Percentiles rank a stretch among this genome's conserved stretches.
phyloP scores from a whole-genome alignment of 2,113 vertebrate species.

The Falco punctatus region DNA sequence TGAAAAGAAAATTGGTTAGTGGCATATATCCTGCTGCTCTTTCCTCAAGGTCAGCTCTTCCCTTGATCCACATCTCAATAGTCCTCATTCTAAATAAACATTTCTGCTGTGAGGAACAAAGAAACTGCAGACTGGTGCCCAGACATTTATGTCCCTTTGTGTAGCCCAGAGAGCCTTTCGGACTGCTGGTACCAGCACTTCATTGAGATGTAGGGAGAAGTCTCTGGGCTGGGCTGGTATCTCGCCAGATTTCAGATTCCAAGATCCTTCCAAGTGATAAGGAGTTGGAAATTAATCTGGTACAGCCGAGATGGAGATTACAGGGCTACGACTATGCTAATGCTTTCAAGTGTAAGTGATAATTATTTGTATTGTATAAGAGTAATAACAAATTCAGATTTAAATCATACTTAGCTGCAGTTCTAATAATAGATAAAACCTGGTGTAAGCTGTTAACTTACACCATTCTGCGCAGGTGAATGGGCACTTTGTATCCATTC shows the following conservation, averaged over 20 bases:
- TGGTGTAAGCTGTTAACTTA: not conserved
- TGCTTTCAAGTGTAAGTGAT: not conserved
- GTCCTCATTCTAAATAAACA: not conserved
- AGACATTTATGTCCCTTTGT: not conserved
- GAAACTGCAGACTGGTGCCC: not conserved
- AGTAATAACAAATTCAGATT: not conserved
- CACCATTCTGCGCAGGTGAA: not conserved
- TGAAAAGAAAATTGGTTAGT: not conserved
- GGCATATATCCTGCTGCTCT: not conserved
- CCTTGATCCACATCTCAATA: not conserved
- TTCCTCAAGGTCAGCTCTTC: not conserved
- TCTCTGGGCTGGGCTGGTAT: not conserved
- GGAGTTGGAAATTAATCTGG: slow-evolving; percentile 3
- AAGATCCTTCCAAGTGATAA: not conserved
- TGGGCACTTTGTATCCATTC: not conserved
- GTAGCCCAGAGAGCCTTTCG: not conserved
- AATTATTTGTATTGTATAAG: not conserved
- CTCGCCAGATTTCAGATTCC: not conserved
- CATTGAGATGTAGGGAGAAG: not conserved
- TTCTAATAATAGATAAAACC: not conserved
- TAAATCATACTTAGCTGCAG: not conserved
- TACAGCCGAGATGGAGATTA: not conserved
- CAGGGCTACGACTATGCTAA: not conserved
- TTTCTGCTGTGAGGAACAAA: not conserved
- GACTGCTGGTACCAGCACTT: not conserved